A percentile compares a stretch with the other conserved stretches of the same genome.
These are phyloP conservation scores for Eretmochelys imbricata DNA, from an alignment of 2,113 vertebrate species.

Conservation along the genomic window DNA sequence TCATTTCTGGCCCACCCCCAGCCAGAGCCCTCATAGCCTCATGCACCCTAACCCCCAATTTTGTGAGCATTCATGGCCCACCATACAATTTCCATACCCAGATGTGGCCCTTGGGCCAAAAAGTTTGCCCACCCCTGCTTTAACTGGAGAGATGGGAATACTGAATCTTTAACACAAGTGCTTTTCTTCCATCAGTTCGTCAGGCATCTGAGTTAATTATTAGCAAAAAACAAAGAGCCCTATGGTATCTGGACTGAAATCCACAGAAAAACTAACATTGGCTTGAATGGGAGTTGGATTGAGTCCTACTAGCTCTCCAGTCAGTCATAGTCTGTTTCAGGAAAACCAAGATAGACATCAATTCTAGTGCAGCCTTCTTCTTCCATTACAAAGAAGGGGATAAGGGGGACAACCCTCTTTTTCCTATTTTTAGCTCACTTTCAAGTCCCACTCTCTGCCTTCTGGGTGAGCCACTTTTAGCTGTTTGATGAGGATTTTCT, in stretches of 20 bases:
- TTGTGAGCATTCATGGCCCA: too few relatives aligned
- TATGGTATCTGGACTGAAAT: neutral
- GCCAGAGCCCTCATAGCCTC: too few relatives aligned
- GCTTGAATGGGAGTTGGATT: slow-evolving; percentile 45
- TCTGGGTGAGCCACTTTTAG: neutral
- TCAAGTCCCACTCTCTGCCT: slow-evolving; percentile 27
- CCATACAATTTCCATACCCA: too few relatives aligned
- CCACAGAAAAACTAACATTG: neutral
- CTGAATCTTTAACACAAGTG: slow-evolving; percentile 22
- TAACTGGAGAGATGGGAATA: too few relatives aligned
- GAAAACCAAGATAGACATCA: neutral
- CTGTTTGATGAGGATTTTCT: neutral
- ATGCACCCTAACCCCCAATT: too few relatives aligned
- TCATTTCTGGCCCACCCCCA: too few relatives aligned
- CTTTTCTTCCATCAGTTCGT: slow-evolving; percentile 51
- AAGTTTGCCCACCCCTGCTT: too few relatives aligned
- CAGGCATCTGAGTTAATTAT: slow-evolving; percentile 59
- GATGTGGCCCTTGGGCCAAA: too few relatives aligned
- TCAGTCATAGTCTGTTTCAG: slow-evolving; percentile 12
- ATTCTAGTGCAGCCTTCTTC: neutral
- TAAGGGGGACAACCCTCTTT: neutral
- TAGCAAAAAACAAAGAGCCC: neutral
- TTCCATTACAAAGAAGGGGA: neutral
- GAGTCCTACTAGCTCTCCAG: slow-evolving; percentile 13
- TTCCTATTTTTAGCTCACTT: neutral